phyloP scores from a whole-genome alignment of 2,888 invertebrate species.

The Strigamia maritima region DNA sequence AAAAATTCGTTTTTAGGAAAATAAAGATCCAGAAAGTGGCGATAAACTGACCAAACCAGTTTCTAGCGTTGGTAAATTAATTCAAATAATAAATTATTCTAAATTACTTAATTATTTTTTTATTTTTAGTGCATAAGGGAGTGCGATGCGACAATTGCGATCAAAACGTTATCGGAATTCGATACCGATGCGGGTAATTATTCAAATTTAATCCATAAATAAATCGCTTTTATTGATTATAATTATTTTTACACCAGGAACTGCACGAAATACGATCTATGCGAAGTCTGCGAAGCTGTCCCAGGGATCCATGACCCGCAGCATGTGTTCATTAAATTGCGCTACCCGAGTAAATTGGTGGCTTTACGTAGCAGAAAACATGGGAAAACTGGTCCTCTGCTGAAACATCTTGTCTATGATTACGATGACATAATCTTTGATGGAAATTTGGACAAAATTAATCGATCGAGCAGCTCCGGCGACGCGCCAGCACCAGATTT shows the following conservation, averaged over 20 bases:
- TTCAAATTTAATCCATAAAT: not conserved
- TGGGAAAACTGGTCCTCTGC: conserved; percentile 31
- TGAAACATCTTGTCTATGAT: conserved; percentile 33
- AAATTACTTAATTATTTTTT: not conserved
- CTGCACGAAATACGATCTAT: conserved; percentile 52
- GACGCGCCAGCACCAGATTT: not conserved
- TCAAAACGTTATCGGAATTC: conserved; percentile 48
- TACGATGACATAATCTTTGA: not conserved
- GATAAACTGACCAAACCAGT: not conserved
- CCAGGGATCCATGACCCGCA: conserved; percentile 47
- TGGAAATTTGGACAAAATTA: not conserved
- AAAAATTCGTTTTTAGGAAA: not conserved
- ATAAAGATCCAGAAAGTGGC: not conserved
- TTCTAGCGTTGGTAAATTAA: not conserved
- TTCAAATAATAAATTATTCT: not conserved
- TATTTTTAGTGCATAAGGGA: conserved; percentile 43
- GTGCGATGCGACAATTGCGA: conserved; percentile 52
- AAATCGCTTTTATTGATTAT: not conserved
- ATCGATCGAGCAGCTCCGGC: not conserved
- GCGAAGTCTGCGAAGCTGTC: conserved; percentile 51
- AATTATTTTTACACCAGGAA: conserved; percentile 46
- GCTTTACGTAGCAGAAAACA: conserved; percentile 2
- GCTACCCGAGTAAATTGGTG: conserved; percentile 39
- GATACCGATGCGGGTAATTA: conserved; percentile 53
- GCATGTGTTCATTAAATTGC: conserved; percentile 52